These are phyloP conservation scores for Acrocephalus arundinaceus DNA, from an alignment of 2,113 vertebrate genomes.

Conservation along the genomic window DNA sequence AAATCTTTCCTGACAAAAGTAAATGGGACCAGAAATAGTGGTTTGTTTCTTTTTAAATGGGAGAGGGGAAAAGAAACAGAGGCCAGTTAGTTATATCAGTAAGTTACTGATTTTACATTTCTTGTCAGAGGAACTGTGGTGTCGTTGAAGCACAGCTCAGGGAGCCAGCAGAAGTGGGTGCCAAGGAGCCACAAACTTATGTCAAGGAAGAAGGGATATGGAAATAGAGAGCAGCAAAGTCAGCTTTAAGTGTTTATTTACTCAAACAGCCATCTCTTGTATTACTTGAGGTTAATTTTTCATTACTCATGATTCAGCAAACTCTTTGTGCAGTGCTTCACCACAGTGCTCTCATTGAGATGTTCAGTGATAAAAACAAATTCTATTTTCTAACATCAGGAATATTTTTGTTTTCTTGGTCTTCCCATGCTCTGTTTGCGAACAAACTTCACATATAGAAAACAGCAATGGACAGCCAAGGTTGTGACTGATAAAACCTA, in stretches of 20 bases:
- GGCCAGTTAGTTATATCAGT: background rate
- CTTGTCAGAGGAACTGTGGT: background rate
- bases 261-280: background rate
- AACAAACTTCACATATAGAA: background rate
- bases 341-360: background rate
- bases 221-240: background rate
- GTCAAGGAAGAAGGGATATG: background rate
- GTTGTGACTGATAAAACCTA: conserved; percentile 43
- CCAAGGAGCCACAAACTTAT: background rate
- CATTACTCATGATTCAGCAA: background rate
- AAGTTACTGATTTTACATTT: background rate
- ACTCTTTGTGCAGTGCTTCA: background rate
- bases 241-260: background rate
- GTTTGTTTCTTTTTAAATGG: background rate
- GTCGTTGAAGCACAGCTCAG: background rate
- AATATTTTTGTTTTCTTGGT: background rate
- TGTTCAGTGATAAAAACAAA: background rate
- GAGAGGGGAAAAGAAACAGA: background rate
- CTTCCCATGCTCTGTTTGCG: background rate
- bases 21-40: background rate
- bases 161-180: background rate
- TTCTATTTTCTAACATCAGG: background rate
- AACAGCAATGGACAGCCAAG: background rate
- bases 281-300: background rate
- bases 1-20: background rate